These are phyloP conservation scores for Embiotoca jacksoni DNA, from an alignment of 2,113 vertebrate species.

Conservation along the genomic window DNA sequence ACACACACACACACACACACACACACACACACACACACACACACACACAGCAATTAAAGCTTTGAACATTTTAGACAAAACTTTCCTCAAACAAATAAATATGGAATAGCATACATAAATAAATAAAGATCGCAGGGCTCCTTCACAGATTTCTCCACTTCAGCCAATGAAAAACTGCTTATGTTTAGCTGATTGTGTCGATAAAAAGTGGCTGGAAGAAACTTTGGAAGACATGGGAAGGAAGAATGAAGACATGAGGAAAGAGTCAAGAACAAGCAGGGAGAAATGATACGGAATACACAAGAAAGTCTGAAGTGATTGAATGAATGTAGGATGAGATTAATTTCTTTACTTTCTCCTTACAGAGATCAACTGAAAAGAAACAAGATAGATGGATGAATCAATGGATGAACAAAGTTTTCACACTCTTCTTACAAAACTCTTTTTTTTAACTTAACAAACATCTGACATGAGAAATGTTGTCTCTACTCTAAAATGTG, in stretches of 20 bases:
- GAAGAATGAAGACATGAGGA: slow-evolving; percentile 21
- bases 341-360: slow-evolving; percentile 20
- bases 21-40: slow-evolving; percentile 14
- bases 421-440: too few relatives aligned
- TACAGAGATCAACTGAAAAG: background rate
- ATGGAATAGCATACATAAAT: slow-evolving; percentile 38
- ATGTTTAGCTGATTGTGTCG: background rate
- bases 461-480: background rate
- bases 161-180: slow-evolving; percentile 12
- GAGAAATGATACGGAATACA: background rate
- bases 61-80: slow-evolving; percentile 48
- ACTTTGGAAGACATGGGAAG: background rate
- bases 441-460: background rate
- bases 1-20: slow-evolving; percentile 40
- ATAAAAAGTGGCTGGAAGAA: slow-evolving; percentile 28
- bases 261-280: slow-evolving; percentile 6
- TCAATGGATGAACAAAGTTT: too few relatives aligned
- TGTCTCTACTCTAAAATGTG: too few relatives aligned
- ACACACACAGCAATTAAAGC: slow-evolving; percentile 12
- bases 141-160: slow-evolving; percentile 15
- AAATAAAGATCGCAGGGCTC: slow-evolving; percentile 43
- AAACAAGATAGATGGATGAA: slow-evolving; percentile 12
- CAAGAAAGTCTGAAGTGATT: background rate
- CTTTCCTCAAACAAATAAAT: slow-evolving; percentile 45
- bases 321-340: background rate